These are phyloP conservation scores for Carabus problematicus DNA, from an alignment of 2,888 invertebrate genomes.

Conservation along the genomic window DNA sequence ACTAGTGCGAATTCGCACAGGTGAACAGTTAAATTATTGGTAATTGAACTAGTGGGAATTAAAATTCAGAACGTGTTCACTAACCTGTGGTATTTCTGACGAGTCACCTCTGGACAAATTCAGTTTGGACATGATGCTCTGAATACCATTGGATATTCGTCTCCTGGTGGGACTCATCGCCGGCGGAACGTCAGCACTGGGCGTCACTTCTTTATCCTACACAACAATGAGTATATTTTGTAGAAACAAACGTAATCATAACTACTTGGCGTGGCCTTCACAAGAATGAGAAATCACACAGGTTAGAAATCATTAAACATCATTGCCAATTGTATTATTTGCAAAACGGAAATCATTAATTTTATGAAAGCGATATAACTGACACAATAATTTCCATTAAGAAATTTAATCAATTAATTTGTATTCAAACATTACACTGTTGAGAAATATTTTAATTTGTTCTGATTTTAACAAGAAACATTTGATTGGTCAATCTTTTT, in stretches of 20 bases:
- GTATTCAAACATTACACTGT: too few species aligned
- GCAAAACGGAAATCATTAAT: too few species aligned
- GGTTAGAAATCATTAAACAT: too few species aligned
- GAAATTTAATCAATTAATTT: too few species aligned
- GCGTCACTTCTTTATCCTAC: constrained; percentile 37
- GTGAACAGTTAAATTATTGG: constrained; percentile 2
- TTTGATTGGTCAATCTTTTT: background rate
- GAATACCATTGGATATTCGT: constrained; percentile 86
- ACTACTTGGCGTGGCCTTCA: background rate
- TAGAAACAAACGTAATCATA: background rate
- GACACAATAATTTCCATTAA: too few species aligned
- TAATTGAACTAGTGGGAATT: too few species aligned
- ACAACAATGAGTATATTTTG: constrained; percentile 1
- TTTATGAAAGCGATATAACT: too few species aligned
- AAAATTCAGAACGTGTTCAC: too few species aligned
- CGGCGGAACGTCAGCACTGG: constrained; percentile 25
- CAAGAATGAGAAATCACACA: background rate
- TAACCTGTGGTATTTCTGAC: constrained; percentile 55
- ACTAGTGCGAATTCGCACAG: too few species aligned
- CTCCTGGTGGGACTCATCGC: constrained; percentile 68
- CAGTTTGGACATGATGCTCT: constrained; percentile 84
- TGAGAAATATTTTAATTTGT: too few species aligned
- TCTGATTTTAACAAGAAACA: too few species aligned
- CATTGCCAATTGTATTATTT: too few species aligned
- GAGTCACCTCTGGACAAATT: constrained; percentile 68